phyloP scores from a whole-genome alignment of 2,797 vertebrate genomes.

The Galagoides demidoff region DNA sequence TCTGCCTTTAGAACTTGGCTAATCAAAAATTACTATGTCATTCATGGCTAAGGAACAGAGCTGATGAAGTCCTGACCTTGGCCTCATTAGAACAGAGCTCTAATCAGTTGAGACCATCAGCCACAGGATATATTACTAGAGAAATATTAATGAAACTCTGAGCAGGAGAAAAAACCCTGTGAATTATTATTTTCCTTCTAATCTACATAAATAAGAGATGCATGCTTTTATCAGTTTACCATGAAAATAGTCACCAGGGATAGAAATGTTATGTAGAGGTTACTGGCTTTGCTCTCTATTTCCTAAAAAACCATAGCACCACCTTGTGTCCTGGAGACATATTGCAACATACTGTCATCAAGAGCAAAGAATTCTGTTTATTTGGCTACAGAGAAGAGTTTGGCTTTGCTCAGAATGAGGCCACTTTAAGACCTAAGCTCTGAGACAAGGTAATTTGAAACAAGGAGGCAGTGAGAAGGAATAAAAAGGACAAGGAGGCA shows the following conservation, averaged over 20 bases:
- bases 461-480: no score
- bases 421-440: no score
- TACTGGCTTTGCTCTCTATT: no score
- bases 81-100: background rate
- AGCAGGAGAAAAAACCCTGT: background rate
- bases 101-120: background rate
- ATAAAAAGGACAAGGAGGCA: no score
- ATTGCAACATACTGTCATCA: no score
- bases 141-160: background rate
- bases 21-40: background rate
- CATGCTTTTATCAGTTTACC: background rate
- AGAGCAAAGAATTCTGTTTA: no score
- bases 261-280: background rate
- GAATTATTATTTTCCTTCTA: slow-evolving; percentile 41
- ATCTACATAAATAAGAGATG: background rate
- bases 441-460: no score
- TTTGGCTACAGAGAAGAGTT: no score
- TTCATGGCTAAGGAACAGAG: background rate
- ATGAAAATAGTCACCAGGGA: background rate
- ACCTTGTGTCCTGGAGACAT: no score
- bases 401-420: no score
- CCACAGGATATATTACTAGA: background rate
- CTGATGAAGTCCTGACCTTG: background rate
- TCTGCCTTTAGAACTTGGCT: background rate
- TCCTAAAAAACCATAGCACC: no score